Base-by-base conservation (phyloP, 2,888 invertebrate genomes). In the Aleiodes testaceus region DNA sequence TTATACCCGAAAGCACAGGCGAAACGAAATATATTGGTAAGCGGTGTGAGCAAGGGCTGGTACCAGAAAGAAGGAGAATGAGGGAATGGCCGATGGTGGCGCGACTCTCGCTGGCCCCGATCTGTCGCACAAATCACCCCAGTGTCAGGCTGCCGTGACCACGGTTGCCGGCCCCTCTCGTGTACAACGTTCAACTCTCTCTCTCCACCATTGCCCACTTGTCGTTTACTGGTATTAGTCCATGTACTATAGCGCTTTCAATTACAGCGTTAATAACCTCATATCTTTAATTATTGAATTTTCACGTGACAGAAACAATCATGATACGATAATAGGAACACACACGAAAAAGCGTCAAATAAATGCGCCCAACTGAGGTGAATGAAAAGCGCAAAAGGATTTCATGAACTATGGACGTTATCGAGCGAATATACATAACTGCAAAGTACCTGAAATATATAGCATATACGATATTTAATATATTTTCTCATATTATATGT, bases 111-210 rank as follows among this genome's bases (percentile, higher is more conserved):
- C 79, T 83, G 82, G 83, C 82, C 82, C 77, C 81, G 84, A 84
- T 84, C 81, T 82, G 84, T 81, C 83, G 79, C 84, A 84, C 84
- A 84, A 85, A 84, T 85, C 84, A 84, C 79, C 76, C 77, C 67
- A 65, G 26, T 69, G 75, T 75, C 74, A 75, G 73, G 73, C 77
- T 79, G 75, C 73, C 66, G 72, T 72, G 73, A 70, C 72, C 78
- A 73, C 68, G 65, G 65, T 69, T 71, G 69, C 69, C 74, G 52
- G 64, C 73, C 67, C 71, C 70, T 70, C 70, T 66, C 66, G 45
- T 74, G 66, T 71, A 61, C 55, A 47, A 49, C 53, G 36, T 18
- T 52, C 44, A 22, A 50, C 61, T 70, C 18, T n/a, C 42, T 20
- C 61, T n/a, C 45, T 20, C 44, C 22, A 50, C n/a, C 59, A 6